A percentile compares a stretch with the other conserved stretches of the same genome.
Conservation (phyloP, 2,113 vertebrate species). For the human region GRCh38 chr4:52944001-52944500, state of each 20-base stretch:
- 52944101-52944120: constrained; percentile 60
- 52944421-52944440: not conserved
- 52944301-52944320: not conserved
- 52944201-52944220: constrained; percentile 57
- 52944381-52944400: not conserved
- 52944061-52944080: constrained; percentile 35
- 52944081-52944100: constrained; percentile 55
- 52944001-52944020: not conserved
- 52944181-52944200: constrained; percentile 39
- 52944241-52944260: constrained; percentile 28
- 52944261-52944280: constrained; percentile 18
- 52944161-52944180: constrained; percentile 42
- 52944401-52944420: not conserved
- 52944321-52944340: not conserved
- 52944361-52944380: not conserved
- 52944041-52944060: constrained; percentile 43
- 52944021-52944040: constrained; percentile 49
- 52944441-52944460: not conserved
- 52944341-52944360: not conserved
- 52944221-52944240: constrained; percentile 18
- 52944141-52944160: constrained; percentile 58
- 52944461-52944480: not conserved
- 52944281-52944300: not conserved
- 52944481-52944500: not conserved
- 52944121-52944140: not conserved